phyloP scores from a whole-genome alignment of 2,797 vertebrate genomes.

The Tiaroga cobitis region DNA sequence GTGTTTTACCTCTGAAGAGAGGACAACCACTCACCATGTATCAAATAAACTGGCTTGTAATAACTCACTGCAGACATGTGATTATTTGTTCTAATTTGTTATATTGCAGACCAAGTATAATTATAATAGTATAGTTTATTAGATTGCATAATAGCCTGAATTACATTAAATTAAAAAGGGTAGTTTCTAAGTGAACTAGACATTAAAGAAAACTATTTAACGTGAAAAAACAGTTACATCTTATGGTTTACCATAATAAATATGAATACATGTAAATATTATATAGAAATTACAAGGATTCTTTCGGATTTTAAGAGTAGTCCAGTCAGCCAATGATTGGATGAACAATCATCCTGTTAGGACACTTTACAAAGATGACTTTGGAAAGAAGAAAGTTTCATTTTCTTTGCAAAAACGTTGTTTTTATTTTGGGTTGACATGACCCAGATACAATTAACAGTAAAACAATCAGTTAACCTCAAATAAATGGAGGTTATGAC shows the following conservation, averaged over 20 bases:
- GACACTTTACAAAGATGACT: neutral
- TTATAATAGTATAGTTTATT: neutral
- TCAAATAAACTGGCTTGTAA: slow-evolving; percentile 19
- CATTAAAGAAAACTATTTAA: too few relatives aligned
- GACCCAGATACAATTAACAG: neutral
- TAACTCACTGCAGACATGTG: neutral
- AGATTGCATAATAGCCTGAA: too few relatives aligned
- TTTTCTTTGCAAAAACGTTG: neutral
- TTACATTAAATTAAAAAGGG: too few relatives aligned
- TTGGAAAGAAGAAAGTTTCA: neutral
- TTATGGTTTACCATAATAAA: neutral
- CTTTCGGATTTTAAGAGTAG: neutral
- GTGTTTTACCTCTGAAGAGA: neutral
- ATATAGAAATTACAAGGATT: neutral
- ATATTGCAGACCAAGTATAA: neutral
- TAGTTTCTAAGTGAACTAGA: too few relatives aligned
- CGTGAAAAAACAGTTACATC: neutral
- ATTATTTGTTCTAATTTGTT: neutral
- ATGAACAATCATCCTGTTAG: neutral
- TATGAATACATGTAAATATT: neutral
- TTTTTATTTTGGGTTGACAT: slow-evolving; percentile 3
- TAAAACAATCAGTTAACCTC: neutral
- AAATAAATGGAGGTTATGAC: neutral
- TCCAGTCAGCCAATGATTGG: neutral
- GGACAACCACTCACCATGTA: neutral